Evolutionary conservation across 2,113 vertebrate genomes (phyloP).

Genomic region (Chinchilla lanigera): DNA sequence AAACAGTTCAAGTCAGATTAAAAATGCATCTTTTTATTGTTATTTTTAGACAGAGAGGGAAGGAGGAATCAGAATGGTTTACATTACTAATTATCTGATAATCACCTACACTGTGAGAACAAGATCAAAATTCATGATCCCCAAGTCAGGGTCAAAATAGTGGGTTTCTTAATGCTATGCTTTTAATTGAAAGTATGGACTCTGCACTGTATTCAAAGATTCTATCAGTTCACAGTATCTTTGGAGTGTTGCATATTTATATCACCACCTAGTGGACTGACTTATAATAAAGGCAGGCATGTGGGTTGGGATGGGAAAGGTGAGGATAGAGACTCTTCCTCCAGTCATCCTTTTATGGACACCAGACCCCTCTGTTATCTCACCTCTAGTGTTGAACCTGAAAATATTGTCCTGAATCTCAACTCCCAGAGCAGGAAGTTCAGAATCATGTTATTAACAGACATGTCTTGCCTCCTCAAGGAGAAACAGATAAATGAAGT

Average conservation of each 20-base stretch:
- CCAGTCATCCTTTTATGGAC: not conserved
- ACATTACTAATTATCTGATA: slow-evolving; percentile 62
- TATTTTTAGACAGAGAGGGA: not conserved
- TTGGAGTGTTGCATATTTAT: slow-evolving; percentile 61
- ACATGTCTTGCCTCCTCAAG: slow-evolving; percentile 60
- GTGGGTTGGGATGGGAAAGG: not conserved
- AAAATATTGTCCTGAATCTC: slow-evolving; percentile 34
- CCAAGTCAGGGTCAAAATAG: slow-evolving; percentile 37
- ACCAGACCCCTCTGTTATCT: not conserved
- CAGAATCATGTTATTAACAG: not conserved
- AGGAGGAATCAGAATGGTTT: not conserved
- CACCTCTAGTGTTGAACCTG: slow-evolving; percentile 19
- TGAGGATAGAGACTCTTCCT: not conserved
- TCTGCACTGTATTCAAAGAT: not conserved
- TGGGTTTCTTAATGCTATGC: not conserved
- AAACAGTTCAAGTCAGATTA: slow-evolving; percentile 57
- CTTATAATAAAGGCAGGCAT: not conserved
- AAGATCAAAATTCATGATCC: slow-evolving; percentile 41
- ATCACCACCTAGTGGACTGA: slow-evolving; percentile 72
- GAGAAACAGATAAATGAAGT: slow-evolving; percentile 77
- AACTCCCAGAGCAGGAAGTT: slow-evolving; percentile 41
- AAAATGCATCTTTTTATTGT: slow-evolving; percentile 34
- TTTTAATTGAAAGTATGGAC: slow-evolving; percentile 33
- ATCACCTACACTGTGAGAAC: slow-evolving; percentile 11
- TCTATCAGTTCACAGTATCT: not conserved